Percentiles rank a stretch among this genome's conserved stretches.
These are phyloP conservation scores for Pelodiscus sinensis DNA, from an alignment of 2,113 vertebrate genomes.

Conservation along the genomic window DNA sequence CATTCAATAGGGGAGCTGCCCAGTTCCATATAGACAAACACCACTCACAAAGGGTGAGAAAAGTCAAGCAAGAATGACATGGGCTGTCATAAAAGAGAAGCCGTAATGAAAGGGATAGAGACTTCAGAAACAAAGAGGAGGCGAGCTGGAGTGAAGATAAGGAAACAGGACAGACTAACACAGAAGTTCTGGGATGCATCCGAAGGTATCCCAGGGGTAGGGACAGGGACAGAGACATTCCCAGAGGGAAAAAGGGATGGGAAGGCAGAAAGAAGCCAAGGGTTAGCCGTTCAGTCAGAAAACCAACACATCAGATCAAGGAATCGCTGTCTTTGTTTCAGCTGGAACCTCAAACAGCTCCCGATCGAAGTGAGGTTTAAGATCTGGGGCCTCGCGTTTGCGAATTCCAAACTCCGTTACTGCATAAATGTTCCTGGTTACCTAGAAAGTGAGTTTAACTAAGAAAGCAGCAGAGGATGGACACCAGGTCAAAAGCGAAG, in stretches of 20 bases:
- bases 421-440: not conserved
- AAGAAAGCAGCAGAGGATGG: not conserved
- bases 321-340: not conserved
- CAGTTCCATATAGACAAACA: not conserved
- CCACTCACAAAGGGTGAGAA: not conserved
- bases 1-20: too few species aligned
- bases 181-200: not conserved
- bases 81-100: not conserved
- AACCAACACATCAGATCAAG: not conserved
- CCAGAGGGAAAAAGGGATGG: not conserved
- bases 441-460: not conserved
- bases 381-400: not conserved
- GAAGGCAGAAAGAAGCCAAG: too few species aligned
- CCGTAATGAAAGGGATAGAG: not conserved
- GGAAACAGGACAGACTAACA: not conserved
- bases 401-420: not conserved
- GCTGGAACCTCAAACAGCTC: not conserved
- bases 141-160: not conserved
- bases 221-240: not conserved
- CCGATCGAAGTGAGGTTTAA: not conserved
- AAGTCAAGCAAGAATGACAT: not conserved
- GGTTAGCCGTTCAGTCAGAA: too few species aligned
- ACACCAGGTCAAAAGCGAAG: not conserved
- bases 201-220: not conserved
- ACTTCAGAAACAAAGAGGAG: not conserved